These are phyloP conservation scores for Styela clava DNA, from an alignment of 23 tunicate species.

Conservation along the genomic window DNA sequence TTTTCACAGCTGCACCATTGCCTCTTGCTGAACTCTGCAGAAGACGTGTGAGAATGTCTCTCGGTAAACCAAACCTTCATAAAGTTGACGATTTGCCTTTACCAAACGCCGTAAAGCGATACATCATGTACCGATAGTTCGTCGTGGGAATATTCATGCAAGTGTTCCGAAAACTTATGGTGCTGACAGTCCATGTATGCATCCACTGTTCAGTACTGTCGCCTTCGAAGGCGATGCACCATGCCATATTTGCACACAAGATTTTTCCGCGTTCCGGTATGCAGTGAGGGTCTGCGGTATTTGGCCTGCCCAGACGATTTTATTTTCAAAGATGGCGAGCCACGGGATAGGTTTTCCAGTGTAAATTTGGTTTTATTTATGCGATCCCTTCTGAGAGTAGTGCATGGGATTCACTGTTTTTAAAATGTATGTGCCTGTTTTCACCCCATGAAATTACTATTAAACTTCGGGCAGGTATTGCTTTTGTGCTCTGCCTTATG, in stretches of 20 bases:
- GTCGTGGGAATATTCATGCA: not conserved
- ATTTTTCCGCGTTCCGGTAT: too few species aligned
- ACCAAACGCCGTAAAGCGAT: constrained; percentile 53
- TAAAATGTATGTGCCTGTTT: not conserved
- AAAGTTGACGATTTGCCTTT: constrained; percentile 54
- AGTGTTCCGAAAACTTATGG: not conserved
- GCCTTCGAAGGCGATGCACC: not conserved
- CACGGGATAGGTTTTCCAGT: too few species aligned
- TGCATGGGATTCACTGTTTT: not conserved
- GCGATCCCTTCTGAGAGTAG: too few species aligned
- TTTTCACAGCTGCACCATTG: constrained; percentile 75
- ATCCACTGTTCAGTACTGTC: not conserved
- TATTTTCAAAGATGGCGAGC: too few species aligned
- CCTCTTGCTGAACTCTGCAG: constrained; percentile 81
- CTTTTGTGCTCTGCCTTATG: not conserved
- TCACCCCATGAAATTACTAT: not conserved
- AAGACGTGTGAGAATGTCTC: constrained; percentile 50
- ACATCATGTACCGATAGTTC: constrained; percentile 71
- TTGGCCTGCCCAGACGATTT: too few species aligned
- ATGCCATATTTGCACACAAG: not conserved
- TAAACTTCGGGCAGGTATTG: not conserved
- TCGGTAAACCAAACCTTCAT: constrained; percentile 45
- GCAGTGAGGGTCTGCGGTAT: too few species aligned
- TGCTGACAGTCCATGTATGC: not conserved
- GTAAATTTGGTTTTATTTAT: too few species aligned